Evolutionary conservation across 2,113 vertebrate genomes (phyloP), one percentile per base, ranked within the genome.

Genomic region (Gavia stellata): DNA sequence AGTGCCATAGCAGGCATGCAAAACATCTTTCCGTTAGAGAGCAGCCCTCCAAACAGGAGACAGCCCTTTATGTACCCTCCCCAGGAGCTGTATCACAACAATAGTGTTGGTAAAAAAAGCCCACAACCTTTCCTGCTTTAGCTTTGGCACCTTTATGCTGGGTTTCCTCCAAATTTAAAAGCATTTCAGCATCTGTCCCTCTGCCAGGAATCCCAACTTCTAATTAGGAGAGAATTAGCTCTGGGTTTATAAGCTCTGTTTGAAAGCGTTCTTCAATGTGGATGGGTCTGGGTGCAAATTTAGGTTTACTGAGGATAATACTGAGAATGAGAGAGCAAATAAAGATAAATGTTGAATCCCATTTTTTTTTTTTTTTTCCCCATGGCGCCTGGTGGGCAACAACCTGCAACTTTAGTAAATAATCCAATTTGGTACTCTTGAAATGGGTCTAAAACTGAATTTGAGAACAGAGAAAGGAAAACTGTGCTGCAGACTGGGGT

Each of bases 21-120:
- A 75, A 66, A 29, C 50, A 21, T 2, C 28, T 88, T 92, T 77
- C 66, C 58, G 17, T 38, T 16, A 45, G 66, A 49, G 23, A 87
- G 10, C 70, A 75, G 36, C 34, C 23, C 61, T 75, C n/a, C 11
- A 10, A 59, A 71, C 12, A 56, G 53, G 38, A 90, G 33, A 58
- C 3, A 7, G 45, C 23, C 56, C 19, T 0, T 0, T 12, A 13
- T 0, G 0, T 40, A 40, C 31, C 29, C 14, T 8, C 3, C 5
- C 29, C 8, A 11, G 50, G 40, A 72, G 34, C 15, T 44, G 2
- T 36, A 63, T 56, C 47, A 74, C 34, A 80, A 38, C 34, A 55
- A 33, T 4, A 86, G 8, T 16, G 10, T 14, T 66, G 56, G 36
- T 63, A 56, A 73, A 73, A 63, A 62, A 38, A 25, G 0, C 0